Base-by-base conservation (phyloP, 2,797 vertebrate genomes). In the Poeciliopsis turneri region DNA sequence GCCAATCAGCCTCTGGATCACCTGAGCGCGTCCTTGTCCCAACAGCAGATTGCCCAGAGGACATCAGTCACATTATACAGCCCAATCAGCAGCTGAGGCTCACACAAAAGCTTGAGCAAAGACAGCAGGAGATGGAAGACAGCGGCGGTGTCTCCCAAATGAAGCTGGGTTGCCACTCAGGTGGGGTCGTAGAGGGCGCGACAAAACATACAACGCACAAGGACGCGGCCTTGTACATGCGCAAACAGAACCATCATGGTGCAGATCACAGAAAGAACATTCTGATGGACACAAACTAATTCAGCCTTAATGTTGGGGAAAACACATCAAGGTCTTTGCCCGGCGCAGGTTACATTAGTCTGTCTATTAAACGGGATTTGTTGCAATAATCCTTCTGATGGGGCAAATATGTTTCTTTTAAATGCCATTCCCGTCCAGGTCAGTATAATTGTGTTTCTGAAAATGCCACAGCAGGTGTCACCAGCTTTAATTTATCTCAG, bases 381-480 rank as follows among this genome's bases (percentile, higher is more conserved):
- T 75, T 59, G 83, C 76, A 86, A 86, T 86, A 88, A 91, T 89
- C 87, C 83, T 72, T 77, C 66, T 89, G 91, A 90, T 90, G 74
- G 88, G 80, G 89, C 68, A 88, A 90, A 90, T 92, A 84, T 86
- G 83, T 92, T 93, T 85, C 86, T 86, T 89, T 90, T 85, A 94
- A 94, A 95, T 95, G 94, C 92, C 94, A 95, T 82, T 81, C 75
- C 78, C 82, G 78, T 74, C 30, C 84, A 84, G 94, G 94, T 94
- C 94, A 93, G 82, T 85, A 76, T 93, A 93, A 93, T 92, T 92
- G 91, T 93, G 89, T 93, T 93, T 93, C 80, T 87, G 84, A 84
- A 94, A 94, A 95, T 94, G 91, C 87, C 94, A 94, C 84, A 81
- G 89, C 78, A 88, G 82, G 92, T 93, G 91, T 93, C 90, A 88